These are phyloP conservation scores for Zaprionus vittiger DNA, from an alignment of 1,140 invertebrate species.

Conservation along the genomic window DNA sequence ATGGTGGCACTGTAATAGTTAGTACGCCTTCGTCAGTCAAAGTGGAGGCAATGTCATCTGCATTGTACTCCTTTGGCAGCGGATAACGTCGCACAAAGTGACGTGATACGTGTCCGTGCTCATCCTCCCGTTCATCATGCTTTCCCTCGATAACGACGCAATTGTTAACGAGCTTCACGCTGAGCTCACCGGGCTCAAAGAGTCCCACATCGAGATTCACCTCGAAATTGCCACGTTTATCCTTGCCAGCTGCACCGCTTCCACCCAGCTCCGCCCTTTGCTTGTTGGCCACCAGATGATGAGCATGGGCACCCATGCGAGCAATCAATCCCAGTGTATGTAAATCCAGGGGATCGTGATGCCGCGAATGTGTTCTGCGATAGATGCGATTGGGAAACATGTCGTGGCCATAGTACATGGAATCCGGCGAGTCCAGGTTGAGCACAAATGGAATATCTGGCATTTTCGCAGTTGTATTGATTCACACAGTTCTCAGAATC, in stretches of 20 bases:
- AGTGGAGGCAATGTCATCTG: conserved; percentile 86
- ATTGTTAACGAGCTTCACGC: conserved; percentile 90
- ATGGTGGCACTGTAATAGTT: conserved; percentile 85
- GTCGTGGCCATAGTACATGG: conserved; percentile 77
- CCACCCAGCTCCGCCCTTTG: conserved; percentile 48
- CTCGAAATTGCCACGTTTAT: conserved; percentile 83
- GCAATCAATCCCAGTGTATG: conserved; percentile 75
- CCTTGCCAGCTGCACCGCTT: conserved; percentile 55
- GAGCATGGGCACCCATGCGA: conserved; percentile 72
- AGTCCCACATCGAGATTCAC: conserved; percentile 89
- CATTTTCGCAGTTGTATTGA: conserved; percentile 49
- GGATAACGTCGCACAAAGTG: conserved; percentile 88
- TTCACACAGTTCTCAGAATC: conserved; percentile 34
- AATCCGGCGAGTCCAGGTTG: conserved; percentile 71
- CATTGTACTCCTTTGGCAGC: conserved; percentile 87
- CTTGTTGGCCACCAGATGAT: conserved; percentile 68
- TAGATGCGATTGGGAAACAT: conserved; percentile 78
- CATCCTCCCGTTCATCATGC: conserved; percentile 89
- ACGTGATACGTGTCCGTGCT: conserved; percentile 87
- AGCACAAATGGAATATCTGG: conserved; percentile 76
- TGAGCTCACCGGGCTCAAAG: conserved; percentile 90
- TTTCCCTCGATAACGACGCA: conserved; percentile 88
- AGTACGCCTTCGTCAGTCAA: conserved; percentile 89
- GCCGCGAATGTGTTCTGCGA: conserved; percentile 63
- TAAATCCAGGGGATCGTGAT: conserved; percentile 70